Conservation (phyloP, 2,888 invertebrate genomes). For the Apeira syringaria region DNA sequence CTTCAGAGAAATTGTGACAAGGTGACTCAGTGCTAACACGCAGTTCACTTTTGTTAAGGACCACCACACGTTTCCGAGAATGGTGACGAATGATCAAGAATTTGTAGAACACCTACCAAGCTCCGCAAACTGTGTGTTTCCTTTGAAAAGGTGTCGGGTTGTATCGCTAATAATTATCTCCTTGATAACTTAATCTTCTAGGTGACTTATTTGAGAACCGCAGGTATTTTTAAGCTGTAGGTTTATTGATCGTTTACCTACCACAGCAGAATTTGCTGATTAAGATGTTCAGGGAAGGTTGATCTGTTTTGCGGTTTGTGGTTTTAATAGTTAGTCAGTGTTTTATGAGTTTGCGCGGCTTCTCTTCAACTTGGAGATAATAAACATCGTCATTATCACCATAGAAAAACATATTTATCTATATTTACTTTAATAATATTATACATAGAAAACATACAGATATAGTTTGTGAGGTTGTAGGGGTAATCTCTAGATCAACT, state of each 20-base stretch:
- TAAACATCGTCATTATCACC: too few relatives aligned
- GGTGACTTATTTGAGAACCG: conserved; percentile 9
- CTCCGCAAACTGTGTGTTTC: conserved; percentile 3
- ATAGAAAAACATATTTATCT: too few relatives aligned
- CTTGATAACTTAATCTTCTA: conserved; percentile 16
- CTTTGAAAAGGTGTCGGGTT: conserved; percentile 18
- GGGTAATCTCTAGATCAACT: too few relatives aligned
- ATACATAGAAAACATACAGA: too few relatives aligned
- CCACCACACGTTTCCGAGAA: conserved; percentile 37
- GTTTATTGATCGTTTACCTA: conserved; percentile 7
- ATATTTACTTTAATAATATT: too few relatives aligned
- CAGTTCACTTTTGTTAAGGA: conserved; percentile 9
- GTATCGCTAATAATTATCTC: conserved; percentile 11
- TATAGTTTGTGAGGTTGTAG: too few relatives aligned
- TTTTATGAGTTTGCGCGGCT: too few relatives aligned
- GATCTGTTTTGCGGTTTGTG: too few relatives aligned
- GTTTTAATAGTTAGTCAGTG: too few relatives aligned
- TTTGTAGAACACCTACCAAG: conserved; percentile 39
- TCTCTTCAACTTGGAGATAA: too few relatives aligned
- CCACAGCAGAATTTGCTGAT: background rate
- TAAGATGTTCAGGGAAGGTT: too few relatives aligned
- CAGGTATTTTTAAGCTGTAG: conserved; percentile 9
- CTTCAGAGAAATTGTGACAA: background rate
- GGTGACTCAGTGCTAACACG: background rate
- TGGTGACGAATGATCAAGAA: conserved; percentile 35